phyloP scores from a whole-genome alignment of 2,113 vertebrate species.

The Camelus bactrianus region DNA sequence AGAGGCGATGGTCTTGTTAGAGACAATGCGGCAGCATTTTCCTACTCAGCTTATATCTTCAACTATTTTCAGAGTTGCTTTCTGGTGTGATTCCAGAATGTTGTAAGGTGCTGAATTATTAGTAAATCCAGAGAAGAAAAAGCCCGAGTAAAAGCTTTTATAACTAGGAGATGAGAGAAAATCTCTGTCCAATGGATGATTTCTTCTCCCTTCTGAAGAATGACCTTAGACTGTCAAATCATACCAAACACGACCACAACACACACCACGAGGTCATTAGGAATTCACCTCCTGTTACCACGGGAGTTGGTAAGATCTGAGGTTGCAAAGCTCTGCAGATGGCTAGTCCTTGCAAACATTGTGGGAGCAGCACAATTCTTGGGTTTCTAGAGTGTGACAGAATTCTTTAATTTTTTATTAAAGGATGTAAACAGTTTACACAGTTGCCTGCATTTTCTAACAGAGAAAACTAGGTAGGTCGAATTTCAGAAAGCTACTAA shows the following conservation, averaged over 20 bases:
- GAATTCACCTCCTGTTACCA: background rate
- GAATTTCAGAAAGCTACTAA: background rate
- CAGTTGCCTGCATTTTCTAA: slow-evolving; percentile 44
- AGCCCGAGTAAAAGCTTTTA: slow-evolving; percentile 23
- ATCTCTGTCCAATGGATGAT: slow-evolving; percentile 49
- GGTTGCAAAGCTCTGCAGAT: background rate
- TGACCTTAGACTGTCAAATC: slow-evolving; percentile 31
- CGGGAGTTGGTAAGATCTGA: background rate
- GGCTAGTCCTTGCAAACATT: background rate
- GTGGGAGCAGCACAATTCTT: background rate
- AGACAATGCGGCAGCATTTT: slow-evolving; percentile 15
- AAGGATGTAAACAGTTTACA: background rate
- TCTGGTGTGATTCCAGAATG: background rate
- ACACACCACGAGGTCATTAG: background rate
- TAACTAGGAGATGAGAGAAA: slow-evolving; percentile 53
- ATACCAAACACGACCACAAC: background rate
- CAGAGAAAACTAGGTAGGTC: background rate
- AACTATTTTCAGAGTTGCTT: background rate
- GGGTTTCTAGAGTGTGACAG: background rate
- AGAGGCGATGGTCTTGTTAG: background rate
- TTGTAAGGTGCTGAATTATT: slow-evolving; percentile 24
- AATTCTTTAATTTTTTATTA: slow-evolving; percentile 59
- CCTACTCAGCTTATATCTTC: background rate
- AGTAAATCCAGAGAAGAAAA: slow-evolving; percentile 56
- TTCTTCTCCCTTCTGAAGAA: slow-evolving; percentile 54